A percentile compares a stretch with the other conserved stretches of the same genome.
phyloP scores from a whole-genome alignment of 2,797 vertebrate species.

The Phoxinus dragarum region DNA sequence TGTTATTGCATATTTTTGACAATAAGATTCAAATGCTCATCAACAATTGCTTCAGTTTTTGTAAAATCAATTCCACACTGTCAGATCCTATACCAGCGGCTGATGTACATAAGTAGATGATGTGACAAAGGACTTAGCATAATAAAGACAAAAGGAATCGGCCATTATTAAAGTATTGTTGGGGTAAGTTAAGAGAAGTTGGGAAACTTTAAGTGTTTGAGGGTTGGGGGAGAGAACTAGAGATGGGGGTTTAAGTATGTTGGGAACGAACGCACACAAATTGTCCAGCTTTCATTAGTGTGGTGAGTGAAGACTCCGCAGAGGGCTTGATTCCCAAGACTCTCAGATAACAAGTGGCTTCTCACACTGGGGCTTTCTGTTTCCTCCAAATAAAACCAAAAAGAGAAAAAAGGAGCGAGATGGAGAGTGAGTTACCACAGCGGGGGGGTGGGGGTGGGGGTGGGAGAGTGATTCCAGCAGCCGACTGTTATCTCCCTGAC shows the following conservation, averaged over 20 bases:
- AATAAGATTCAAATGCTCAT: neutral
- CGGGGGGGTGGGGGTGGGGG: neutral
- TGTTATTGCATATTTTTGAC: no score
- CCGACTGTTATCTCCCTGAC: constrained; percentile 79
- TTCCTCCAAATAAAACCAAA: constrained; percentile 81
- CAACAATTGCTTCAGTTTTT: constrained; percentile 23
- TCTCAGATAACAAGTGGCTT: constrained; percentile 92
- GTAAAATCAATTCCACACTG: constrained; percentile 13
- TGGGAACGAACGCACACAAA: constrained; percentile 88
- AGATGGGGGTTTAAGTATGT: constrained; percentile 79
- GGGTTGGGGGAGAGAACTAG: constrained; percentile 55
- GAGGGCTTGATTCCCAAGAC: constrained; percentile 96
- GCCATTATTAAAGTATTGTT: constrained; percentile 49
- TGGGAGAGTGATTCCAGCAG: constrained; percentile 76
- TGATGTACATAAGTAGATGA: constrained; percentile 49
- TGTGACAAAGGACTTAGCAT: constrained; percentile 49
- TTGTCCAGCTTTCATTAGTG: constrained; percentile 96
- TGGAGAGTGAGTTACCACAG: constrained; percentile 52
- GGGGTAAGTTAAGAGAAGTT: constrained; percentile 31
- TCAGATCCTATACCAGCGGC: neutral
- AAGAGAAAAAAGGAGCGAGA: constrained; percentile 67
- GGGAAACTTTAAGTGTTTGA: constrained; percentile 37
- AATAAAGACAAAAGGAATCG: constrained; percentile 43
- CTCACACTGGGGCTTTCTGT: constrained; percentile 86
- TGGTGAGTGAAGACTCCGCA: constrained; percentile 95